A percentile compares a stretch with the other conserved stretches of the same genome.
phyloP scores from a whole-genome alignment of 2,113 vertebrate genomes.

The Bostrychus sinensis region DNA sequence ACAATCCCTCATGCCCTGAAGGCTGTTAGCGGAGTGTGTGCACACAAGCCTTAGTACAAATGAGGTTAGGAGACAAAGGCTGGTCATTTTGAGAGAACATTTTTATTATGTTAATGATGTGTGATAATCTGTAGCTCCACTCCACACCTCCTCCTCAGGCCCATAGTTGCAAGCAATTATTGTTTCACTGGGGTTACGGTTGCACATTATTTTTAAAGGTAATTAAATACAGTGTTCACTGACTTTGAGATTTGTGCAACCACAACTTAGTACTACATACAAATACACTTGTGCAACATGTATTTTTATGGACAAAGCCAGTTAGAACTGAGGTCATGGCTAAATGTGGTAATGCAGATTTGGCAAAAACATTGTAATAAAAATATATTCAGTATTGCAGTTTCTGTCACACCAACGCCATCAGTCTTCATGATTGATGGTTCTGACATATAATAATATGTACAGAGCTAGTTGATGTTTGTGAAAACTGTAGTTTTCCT shows the following conservation, averaged over 20 bases:
- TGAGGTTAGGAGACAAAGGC: neutral
- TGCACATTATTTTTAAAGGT: too few relatives aligned
- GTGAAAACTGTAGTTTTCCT: neutral
- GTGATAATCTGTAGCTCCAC: neutral
- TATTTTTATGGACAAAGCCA: neutral
- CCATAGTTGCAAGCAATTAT: too few relatives aligned
- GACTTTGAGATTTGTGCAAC: too few relatives aligned
- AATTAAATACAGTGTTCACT: too few relatives aligned
- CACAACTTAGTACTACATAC: too few relatives aligned
- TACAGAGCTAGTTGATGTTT: neutral
- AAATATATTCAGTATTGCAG: neutral
- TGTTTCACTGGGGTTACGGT: too few relatives aligned
- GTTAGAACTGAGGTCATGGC: neutral
- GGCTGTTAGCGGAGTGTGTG: constrained; percentile 15
- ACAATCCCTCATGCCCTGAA: constrained; percentile 17
- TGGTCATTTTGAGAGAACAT: neutral
- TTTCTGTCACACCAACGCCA: neutral
- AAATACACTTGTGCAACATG: too few relatives aligned
- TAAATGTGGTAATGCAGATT: too few relatives aligned
- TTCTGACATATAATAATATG: neutral
- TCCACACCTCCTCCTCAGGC: too few relatives aligned
- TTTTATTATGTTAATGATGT: neutral
- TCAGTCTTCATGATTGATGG: neutral
- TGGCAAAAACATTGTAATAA: neutral
- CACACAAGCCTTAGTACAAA: neutral